These are phyloP conservation scores for Prorops nasuta DNA, from an alignment of 1,140 invertebrate species.

Conservation along the genomic window DNA sequence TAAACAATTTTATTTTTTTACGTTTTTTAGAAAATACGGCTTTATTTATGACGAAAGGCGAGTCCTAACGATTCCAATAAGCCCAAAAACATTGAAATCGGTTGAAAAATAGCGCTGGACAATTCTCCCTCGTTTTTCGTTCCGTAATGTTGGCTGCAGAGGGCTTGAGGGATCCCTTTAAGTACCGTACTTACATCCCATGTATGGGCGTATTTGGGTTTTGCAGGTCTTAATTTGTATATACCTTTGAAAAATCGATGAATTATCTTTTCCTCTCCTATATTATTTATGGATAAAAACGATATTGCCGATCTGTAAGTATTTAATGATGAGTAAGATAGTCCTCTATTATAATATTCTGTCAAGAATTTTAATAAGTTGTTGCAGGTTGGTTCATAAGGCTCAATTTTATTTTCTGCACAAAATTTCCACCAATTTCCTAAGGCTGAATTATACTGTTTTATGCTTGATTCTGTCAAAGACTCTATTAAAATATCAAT, in stretches of 20 bases:
- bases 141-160: too few species aligned
- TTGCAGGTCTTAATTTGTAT: background rate
- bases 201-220: background rate
- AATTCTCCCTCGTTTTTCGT: too few species aligned
- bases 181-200: background rate
- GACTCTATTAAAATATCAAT: background rate
- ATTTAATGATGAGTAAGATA: background rate
- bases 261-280: background rate
- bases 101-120: too few species aligned
- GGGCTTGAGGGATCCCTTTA: too few species aligned
- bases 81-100: too few species aligned
- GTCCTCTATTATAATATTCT: background rate
- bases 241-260: background rate
- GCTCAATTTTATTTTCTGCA: background rate
- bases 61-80: too few species aligned
- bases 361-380: background rate
- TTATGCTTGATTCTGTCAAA: background rate
- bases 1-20: too few species aligned
- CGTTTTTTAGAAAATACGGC: too few species aligned
- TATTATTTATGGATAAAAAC: background rate
- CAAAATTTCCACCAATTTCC: background rate
- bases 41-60: too few species aligned
- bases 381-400: background rate
- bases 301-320: background rate
- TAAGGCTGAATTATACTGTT: background rate